A percentile compares a stretch with the other conserved stretches of the same genome.
Conservation (phyloP, 2,888 invertebrate genomes). For the Cataglyphis livida region DNA sequence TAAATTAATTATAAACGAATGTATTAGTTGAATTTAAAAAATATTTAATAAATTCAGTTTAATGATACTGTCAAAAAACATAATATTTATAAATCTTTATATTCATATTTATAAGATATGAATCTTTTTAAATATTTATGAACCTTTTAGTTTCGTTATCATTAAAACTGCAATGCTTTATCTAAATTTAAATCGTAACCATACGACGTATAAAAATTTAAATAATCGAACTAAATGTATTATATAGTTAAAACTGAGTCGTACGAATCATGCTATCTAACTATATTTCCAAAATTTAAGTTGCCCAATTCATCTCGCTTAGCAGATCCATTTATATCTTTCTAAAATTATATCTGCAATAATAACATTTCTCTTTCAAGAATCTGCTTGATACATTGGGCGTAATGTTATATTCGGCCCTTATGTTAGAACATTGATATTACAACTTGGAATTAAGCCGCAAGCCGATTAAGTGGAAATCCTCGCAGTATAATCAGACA, state of each 20-base stretch:
- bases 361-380: not conserved
- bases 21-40: not conserved
- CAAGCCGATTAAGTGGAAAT: conserved; percentile 12
- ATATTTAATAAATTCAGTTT: not conserved
- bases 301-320: not conserved
- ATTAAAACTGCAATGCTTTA: not conserved
- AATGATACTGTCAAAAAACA: not conserved
- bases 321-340: not conserved
- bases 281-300: not conserved
- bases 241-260: not conserved
- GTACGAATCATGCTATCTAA: not conserved
- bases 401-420: not conserved
- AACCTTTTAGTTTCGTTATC: not conserved
- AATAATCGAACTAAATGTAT: not conserved
- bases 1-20: not conserved
- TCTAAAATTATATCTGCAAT: not conserved
- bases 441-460: not conserved
- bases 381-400: not conserved
- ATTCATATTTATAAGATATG: too few species aligned
- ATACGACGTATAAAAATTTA: not conserved
- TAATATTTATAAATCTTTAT: not conserved
- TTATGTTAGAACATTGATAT: conserved; percentile 16
- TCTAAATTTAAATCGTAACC: not conserved
- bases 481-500: not conserved
- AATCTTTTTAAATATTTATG: too few species aligned